phyloP scores from a whole-genome alignment of 2,797 vertebrate genomes.

The Alosa sapidissima region DNA sequence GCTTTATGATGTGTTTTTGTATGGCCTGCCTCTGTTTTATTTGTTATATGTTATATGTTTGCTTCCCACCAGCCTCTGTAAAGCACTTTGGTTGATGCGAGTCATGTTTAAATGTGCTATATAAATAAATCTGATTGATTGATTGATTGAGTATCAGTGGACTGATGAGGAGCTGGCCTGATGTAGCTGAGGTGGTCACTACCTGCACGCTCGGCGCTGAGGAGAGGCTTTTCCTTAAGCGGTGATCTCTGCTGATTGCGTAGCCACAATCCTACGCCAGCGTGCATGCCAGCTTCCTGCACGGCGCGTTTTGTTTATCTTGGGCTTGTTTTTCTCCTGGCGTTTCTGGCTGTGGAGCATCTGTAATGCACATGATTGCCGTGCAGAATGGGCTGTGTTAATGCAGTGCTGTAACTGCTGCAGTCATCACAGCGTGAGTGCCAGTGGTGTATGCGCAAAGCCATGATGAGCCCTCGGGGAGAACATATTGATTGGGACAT shows the following conservation, averaged over 20 bases:
- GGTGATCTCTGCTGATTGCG: neutral
- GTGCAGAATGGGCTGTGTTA: slow-evolving; percentile 46
- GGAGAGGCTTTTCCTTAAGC: neutral
- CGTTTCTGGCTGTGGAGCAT: slow-evolving; percentile 41
- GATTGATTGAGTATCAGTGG: slow-evolving; percentile 41
- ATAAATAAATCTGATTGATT: no score
- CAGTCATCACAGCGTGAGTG: slow-evolving; percentile 33
- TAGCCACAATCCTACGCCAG: neutral
- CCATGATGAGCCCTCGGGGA: slow-evolving; percentile 36
- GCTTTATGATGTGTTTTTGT: no score
- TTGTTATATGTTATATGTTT: no score
- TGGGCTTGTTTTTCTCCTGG: neutral
- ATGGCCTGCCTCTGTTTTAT: no score
- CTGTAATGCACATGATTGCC: slow-evolving; percentile 47
- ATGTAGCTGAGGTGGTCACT: slow-evolving; percentile 36
- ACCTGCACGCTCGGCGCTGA: neutral
- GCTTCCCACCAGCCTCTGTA: no score
- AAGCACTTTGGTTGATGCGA: no score
- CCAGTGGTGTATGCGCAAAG: slow-evolving; percentile 39
- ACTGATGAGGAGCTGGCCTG: slow-evolving; percentile 44
- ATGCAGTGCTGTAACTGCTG: slow-evolving; percentile 40
- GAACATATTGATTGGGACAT: slow-evolving; percentile 40
- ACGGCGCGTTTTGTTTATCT: neutral
- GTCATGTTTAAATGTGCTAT: no score
- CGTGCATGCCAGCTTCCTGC: neutral